These are phyloP conservation scores for Allolobophora icterica DNA, from an alignment of 2,888 invertebrate species.

Conservation along the genomic window DNA sequence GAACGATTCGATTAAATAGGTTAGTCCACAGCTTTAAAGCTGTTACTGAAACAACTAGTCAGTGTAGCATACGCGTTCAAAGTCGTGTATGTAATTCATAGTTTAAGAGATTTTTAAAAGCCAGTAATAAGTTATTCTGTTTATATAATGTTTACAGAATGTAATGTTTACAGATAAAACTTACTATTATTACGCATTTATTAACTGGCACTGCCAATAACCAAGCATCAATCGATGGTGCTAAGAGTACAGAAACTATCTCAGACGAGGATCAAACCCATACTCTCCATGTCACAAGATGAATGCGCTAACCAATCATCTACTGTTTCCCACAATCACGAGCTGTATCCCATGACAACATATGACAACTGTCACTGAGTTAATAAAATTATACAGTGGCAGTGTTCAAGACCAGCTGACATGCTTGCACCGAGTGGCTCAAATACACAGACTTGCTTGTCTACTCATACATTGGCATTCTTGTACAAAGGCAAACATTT, in stretches of 20 bases:
- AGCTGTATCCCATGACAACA: too few species aligned
- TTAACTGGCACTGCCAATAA: too few species aligned
- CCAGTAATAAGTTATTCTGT: conserved; percentile 6
- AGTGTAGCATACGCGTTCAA: neutral
- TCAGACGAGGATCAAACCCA: too few species aligned
- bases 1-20: neutral
- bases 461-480: neutral
- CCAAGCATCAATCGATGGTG: too few species aligned
- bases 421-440: neutral
- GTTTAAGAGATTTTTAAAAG: neutral
- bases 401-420: neutral
- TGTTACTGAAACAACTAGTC: neutral
- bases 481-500: neutral
- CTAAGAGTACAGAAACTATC: too few species aligned
- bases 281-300: too few species aligned
- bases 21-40: neutral
- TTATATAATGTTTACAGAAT: too few species aligned
- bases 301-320: too few species aligned
- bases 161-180: too few species aligned
- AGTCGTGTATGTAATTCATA: neutral
- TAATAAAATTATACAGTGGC: neutral
- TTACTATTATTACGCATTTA: too few species aligned
- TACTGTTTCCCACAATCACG: too few species aligned
- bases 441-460: neutral
- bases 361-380: neutral